Evolutionary conservation across 2,888 invertebrate species (phyloP).

Genomic region (Orthonevra nobilis): DNA sequence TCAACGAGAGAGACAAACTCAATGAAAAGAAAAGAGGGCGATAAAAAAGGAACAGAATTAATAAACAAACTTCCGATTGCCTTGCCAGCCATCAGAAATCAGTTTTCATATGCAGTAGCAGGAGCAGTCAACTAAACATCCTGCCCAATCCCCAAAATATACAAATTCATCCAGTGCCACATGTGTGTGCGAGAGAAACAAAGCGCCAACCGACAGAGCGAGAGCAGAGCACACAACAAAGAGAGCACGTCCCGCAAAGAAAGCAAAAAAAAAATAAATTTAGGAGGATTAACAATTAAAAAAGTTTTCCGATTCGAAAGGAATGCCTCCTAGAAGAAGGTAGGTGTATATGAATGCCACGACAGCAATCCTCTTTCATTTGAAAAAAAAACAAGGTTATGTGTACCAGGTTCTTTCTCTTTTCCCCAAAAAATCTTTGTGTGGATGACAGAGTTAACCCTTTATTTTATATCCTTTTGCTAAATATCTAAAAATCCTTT

Average conservation of each 20-base stretch:
- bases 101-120: conserved; percentile 18
- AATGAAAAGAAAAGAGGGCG: background rate
- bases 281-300: conserved; percentile 38
- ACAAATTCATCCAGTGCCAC: background rate
- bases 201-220: background rate
- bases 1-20: background rate
- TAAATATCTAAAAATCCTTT: background rate
- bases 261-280: conserved; percentile 19
- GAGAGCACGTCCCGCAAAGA: background rate
- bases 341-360: conserved; percentile 3
- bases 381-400: background rate
- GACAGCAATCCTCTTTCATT: too few relatives aligned
- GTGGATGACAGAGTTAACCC: conserved; percentile 25
- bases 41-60: conserved; percentile 38
- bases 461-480: conserved; percentile 5
- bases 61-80: conserved; percentile 43
- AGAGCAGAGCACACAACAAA: background rate
- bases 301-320: conserved; percentile 4
- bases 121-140: conserved; percentile 2
- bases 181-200: background rate
- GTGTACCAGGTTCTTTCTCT: conserved; percentile 5
- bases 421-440: background rate
- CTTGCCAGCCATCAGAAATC: conserved; percentile 35
- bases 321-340: background rate
- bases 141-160: conserved; percentile 15